Evolutionary conservation across 2,797 vertebrate genomes (phyloP).

Genomic region (Hyperoplus lanceolatus): DNA sequence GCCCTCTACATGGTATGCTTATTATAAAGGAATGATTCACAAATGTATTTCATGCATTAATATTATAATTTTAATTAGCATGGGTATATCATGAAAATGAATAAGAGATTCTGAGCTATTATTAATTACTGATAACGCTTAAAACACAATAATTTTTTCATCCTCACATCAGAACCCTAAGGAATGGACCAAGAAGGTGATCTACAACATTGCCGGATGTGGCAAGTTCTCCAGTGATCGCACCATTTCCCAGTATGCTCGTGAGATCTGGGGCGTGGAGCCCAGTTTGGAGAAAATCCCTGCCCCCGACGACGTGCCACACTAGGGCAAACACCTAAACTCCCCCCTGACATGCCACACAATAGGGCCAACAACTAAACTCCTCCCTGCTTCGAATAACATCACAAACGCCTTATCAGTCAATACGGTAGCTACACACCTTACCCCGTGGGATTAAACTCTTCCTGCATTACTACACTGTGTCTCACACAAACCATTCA

Average conservation of each 20-base stretch:
- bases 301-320: slow-evolving; percentile 81
- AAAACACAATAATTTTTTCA: not conserved
- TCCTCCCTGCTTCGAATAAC: slow-evolving; percentile 1
- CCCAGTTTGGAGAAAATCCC: slow-evolving; percentile 88
- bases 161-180: slow-evolving; percentile 86
- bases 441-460: slow-evolving; percentile 13
- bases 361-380: slow-evolving; percentile 10
- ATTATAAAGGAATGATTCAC: not conserved
- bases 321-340: slow-evolving; percentile 40
- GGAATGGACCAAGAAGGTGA: slow-evolving; percentile 95
- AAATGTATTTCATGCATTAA: slow-evolving; percentile 11
- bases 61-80: not conserved
- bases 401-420: slow-evolving; percentile 3
- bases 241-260: slow-evolving; percentile 92
- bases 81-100: not conserved
- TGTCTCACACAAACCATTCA: slow-evolving; percentile 22
- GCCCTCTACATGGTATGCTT: slow-evolving; percentile 90
- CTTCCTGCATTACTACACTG: slow-evolving; percentile 10
- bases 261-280: slow-evolving; percentile 94
- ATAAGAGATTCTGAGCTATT: not conserved
- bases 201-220: slow-evolving; percentile 92
- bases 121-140: not conserved
- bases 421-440: slow-evolving; percentile 29
- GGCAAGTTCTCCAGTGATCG: slow-evolving; percentile 96
- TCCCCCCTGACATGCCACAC: slow-evolving; percentile 1